A percentile compares a stretch with the other conserved stretches of the same genome.
phyloP scores from a whole-genome alignment of 1,140 invertebrate genomes.

The Lanistes nyassanus region DNA sequence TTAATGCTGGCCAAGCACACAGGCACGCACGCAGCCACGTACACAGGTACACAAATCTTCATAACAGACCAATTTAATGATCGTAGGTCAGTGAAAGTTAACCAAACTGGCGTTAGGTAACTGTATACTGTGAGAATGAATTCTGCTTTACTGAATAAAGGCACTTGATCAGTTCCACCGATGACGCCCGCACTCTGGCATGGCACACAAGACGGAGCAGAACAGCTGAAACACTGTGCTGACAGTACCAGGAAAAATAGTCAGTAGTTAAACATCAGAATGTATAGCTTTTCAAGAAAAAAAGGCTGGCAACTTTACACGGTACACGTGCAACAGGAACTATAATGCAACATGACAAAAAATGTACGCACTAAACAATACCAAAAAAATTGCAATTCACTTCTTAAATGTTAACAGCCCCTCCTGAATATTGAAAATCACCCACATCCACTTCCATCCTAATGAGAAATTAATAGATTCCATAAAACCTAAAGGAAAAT shows the following conservation, averaged over 20 bases:
- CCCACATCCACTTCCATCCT: not conserved
- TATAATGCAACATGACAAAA: no score
- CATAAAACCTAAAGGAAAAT: not conserved
- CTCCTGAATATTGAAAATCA: not conserved
- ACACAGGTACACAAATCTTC: not conserved
- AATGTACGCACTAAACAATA: no score
- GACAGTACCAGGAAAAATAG: no score
- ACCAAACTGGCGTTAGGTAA: not conserved
- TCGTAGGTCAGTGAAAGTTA: no score
- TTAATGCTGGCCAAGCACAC: no score
- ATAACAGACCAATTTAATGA: not conserved
- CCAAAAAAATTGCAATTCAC: no score
- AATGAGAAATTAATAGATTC: not conserved
- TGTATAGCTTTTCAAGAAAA: no score
- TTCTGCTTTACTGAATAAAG: not conserved
- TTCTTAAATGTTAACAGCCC: not conserved
- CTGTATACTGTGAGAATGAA: not conserved
- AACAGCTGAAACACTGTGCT: no score
- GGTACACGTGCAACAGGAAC: no score
- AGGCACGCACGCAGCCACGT: constrained; percentile 10
- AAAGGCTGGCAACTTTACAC: no score
- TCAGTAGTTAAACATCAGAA: no score
- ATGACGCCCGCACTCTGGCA: not conserved
- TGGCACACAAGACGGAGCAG: no score
- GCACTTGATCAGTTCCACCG: not conserved